A percentile compares a stretch with the other conserved stretches of the same genome.
Conservation (phyloP, 2,797 vertebrate genomes). For the Cossypha dichroa region DNA sequence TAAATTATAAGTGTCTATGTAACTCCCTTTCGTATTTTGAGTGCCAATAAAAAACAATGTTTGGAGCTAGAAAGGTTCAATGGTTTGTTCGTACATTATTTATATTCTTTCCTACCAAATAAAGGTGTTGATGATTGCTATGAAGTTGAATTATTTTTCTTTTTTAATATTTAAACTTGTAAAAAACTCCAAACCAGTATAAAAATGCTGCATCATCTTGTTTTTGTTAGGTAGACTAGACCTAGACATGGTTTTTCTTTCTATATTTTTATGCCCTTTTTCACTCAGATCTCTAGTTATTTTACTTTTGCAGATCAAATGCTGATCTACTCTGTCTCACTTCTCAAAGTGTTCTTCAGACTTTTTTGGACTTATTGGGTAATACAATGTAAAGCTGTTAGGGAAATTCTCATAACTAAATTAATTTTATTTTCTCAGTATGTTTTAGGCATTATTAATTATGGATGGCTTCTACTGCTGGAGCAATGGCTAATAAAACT, state of each 20-base stretch:
- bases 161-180: neutral
- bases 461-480: neutral
- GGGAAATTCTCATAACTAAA: neutral
- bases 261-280: neutral
- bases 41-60: neutral
- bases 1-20: neutral
- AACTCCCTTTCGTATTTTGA: neutral
- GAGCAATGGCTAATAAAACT: neutral
- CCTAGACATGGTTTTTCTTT: neutral
- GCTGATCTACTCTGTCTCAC: neutral
- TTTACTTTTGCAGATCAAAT: neutral
- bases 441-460: neutral
- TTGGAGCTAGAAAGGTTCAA: neutral
- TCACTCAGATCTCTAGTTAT: neutral
- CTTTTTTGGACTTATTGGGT: neutral
- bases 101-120: neutral
- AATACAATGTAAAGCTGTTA: neutral
- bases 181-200: neutral
- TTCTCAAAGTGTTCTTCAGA: neutral
- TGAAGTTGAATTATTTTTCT: neutral
- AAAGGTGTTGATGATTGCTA: neutral
- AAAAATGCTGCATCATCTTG: neutral
- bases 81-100: neutral
- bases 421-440: neutral
- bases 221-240: neutral